Evolutionary conservation across 2,113 vertebrate genomes (phyloP), one percentile per base, ranked within the genome.

Genomic region (Hyla sarda): DNA sequence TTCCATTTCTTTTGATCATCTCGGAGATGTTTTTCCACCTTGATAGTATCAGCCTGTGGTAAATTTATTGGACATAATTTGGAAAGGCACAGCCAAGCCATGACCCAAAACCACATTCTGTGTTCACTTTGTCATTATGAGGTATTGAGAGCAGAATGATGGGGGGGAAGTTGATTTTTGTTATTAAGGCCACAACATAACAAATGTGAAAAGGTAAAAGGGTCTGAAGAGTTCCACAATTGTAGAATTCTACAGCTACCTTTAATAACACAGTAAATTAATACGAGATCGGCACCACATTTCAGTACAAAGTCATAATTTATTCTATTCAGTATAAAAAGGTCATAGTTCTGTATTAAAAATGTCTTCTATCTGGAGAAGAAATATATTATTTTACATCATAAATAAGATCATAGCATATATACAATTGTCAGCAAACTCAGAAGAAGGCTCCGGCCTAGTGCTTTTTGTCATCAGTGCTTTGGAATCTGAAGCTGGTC

Each of bases 371-470:
- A 90, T 90, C 79, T 72, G 89, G 93, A 92, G 93, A 95, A 94
- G 93, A 94, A 94, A 95, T 95, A 95, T 95, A 95, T 95, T 95
- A 95, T 94, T 94, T 95, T 91, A 91, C 92, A 90, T 94, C 90
- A 95, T 95, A 95, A 95, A 95, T 95, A 95, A 84, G 92, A 92
- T 89, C 90, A 60, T 41, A 88, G 90, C 91, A 93, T 93, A 95
- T 93, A 90, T 92, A 94, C 80, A 93, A 93, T 91, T 87, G 90
- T 92, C 90, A 91, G 89, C 91, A 93, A 85, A 93, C 92, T 90
- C 25, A 90, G 93, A 91, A 92, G 91, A 91, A 88, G 86, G 90
- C 85, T 88, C 83, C 85, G 87, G 82, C 87, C 93, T 92, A 92
- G 92, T 92, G 93, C 91, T 92, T 60, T 32, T 71, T 88, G 19